Conservation (phyloP, 1,140 invertebrate species). For the Leptinotarsa defecta region DNA sequence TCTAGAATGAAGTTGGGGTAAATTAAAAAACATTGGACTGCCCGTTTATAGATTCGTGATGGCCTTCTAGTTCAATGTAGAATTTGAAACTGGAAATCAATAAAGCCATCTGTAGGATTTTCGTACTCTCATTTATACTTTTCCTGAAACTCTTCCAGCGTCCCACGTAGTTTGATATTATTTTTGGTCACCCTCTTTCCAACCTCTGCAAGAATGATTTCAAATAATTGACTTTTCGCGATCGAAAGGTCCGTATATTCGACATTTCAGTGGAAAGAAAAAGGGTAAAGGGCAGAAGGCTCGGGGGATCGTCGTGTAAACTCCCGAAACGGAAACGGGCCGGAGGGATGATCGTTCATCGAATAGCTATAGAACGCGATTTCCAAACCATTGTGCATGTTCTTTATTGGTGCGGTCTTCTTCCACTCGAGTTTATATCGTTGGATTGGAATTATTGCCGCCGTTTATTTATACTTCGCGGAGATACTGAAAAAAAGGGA, state of each 20-base stretch:
- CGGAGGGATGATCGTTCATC: conserved; percentile 31
- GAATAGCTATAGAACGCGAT: conserved; percentile 33
- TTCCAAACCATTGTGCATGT: conserved; percentile 39
- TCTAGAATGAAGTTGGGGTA: too few species aligned
- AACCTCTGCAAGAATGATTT: conserved; percentile 1
- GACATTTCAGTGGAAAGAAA: neutral
- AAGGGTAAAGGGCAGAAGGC: neutral
- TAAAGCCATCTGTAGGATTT: too few species aligned
- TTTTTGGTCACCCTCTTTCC: neutral
- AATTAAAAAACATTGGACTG: too few species aligned
- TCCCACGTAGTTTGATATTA: too few species aligned
- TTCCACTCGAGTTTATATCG: conserved; percentile 40
- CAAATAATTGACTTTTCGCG: neutral
- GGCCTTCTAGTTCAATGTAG: too few species aligned
- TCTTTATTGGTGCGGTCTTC: conserved; percentile 39
- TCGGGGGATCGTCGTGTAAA: conserved; percentile 16
- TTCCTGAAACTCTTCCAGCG: too few species aligned
- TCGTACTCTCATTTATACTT: too few species aligned
- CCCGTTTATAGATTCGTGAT: too few species aligned
- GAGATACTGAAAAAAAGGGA: neutral
- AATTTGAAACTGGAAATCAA: too few species aligned
- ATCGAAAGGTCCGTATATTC: neutral
- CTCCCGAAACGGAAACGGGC: conserved; percentile 29
- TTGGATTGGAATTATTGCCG: conserved; percentile 37
- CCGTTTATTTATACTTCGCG: conserved; percentile 30